Evolutionary conservation across 2,113 vertebrate species (phyloP).

Genomic region (Datnioides undecimradiatus): DNA sequence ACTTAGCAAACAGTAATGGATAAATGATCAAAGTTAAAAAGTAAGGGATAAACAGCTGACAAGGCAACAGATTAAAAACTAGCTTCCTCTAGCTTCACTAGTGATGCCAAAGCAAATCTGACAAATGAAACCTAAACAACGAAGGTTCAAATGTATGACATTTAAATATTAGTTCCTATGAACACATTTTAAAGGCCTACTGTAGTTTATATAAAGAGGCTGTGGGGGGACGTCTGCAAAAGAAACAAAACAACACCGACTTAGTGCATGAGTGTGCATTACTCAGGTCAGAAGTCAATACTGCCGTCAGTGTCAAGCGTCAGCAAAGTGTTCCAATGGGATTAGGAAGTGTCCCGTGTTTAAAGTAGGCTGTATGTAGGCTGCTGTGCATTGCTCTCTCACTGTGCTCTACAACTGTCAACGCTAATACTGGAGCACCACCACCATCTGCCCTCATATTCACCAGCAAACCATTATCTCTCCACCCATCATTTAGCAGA

Average conservation of each 20-base stretch:
- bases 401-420: neutral
- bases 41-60: no score
- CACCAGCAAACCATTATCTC: neutral
- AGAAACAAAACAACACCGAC: neutral
- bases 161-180: neutral
- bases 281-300: neutral
- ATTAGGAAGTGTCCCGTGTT: constrained; percentile 17
- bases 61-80: no score
- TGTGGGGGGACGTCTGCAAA: neutral
- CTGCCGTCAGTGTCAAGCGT: neutral
- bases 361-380: neutral
- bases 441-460: constrained; percentile 18
- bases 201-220: neutral
- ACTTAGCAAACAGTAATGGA: neutral
- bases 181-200: no score
- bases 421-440: neutral
- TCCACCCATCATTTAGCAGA: neutral
- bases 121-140: neutral
- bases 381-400: neutral
- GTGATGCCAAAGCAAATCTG: no score
- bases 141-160: neutral
- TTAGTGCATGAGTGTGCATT: neutral
- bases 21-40: no score
- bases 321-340: constrained; percentile 1
- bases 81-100: no score